Base-by-base conservation (phyloP, 2,888 invertebrate species). In the Malthinus seriepunctatus region DNA sequence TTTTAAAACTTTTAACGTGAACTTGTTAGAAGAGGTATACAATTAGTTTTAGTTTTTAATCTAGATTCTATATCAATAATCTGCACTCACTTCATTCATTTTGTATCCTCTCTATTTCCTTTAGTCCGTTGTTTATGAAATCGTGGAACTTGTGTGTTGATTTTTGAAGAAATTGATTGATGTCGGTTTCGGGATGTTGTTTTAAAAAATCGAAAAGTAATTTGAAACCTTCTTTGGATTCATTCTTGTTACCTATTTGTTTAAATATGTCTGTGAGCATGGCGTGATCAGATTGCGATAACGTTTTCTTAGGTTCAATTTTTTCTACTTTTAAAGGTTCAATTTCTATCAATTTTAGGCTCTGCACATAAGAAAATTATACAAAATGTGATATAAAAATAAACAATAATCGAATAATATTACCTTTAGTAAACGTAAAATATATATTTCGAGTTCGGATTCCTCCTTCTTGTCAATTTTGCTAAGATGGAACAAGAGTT, bases 181-280 rank as follows among this genome's bases (percentile, higher is more conserved):
- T 86, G 73, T 93, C 92, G 15, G 91, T 90, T 68, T 93, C 91
- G 0, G 94, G 93, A 76, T 93, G 87, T 67, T 90, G 87, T 72
- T 86, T 86, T 81, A 85, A 85, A 71, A 93, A 88, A 69, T 93
- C 91, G 67, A 91, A 93, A 10, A 95, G 79, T 71, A 91, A 87
- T 60, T 85, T 83, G 56, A 97, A 80, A 34, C 95, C 97, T 78
- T 93, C 86, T 67, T 84, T 84, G 2, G 91, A 91, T 62, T 91
- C 91, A 63, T 94, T 91, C 78, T 93, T 94, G 45, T 88, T 89
- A 35, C 95, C 95, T 71, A 96, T 95, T 70, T 95, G 87, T 78
- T 91, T 92, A 69, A 96, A 91, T 71, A 96, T 96, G 71, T 91
- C 90, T 0, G 93, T 90, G 58, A 97, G 80, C 67, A 90, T 88